Conservation (phyloP, 2,888 invertebrate species). For the Amiota mariae region DNA sequence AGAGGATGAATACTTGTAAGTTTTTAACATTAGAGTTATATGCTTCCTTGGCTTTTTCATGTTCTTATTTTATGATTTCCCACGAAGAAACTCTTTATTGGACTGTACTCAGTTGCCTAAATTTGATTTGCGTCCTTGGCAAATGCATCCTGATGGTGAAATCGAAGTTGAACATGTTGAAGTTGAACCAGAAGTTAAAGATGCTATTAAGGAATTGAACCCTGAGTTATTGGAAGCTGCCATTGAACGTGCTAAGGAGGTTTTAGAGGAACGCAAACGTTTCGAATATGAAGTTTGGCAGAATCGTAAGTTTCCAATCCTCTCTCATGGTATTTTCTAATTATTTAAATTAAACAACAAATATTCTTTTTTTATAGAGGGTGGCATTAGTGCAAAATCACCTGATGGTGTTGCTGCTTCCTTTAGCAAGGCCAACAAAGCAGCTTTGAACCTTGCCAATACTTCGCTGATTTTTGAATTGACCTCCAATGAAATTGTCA, state of each 20-base stretch:
- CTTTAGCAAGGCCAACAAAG: slow-evolving; percentile 90
- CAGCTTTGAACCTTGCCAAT: slow-evolving; percentile 87
- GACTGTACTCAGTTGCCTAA: slow-evolving; percentile 82
- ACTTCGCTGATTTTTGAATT: slow-evolving; percentile 89
- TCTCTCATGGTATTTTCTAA: slow-evolving; percentile 11
- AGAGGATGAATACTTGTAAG: slow-evolving; percentile 89
- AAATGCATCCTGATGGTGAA: slow-evolving; percentile 71
- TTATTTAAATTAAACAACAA: background rate
- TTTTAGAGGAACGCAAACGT: slow-evolving; percentile 82
- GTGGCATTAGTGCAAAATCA: slow-evolving; percentile 89
- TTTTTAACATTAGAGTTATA: background rate
- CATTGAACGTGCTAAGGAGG: slow-evolving; percentile 85
- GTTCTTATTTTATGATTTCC: background rate
- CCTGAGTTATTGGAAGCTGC: slow-evolving; percentile 84
- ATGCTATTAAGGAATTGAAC: slow-evolving; percentile 80
- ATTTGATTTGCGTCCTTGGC: slow-evolving; percentile 82
- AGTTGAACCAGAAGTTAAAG: slow-evolving; percentile 67
- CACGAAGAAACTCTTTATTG: slow-evolving; percentile 80
- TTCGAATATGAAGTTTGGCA: slow-evolving; percentile 89
- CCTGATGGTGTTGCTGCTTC: slow-evolving; percentile 91
- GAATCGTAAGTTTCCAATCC: slow-evolving; percentile 75
- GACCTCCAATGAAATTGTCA: slow-evolving; percentile 89
- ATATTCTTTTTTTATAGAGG: slow-evolving; percentile 75
- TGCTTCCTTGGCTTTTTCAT: accelerated
- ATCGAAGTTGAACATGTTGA: slow-evolving; percentile 67